Percentiles rank a stretch among this genome's conserved stretches.
Evolutionary conservation across 1,140 invertebrate genomes (phyloP).

Genomic region (Campodea augens): DNA sequence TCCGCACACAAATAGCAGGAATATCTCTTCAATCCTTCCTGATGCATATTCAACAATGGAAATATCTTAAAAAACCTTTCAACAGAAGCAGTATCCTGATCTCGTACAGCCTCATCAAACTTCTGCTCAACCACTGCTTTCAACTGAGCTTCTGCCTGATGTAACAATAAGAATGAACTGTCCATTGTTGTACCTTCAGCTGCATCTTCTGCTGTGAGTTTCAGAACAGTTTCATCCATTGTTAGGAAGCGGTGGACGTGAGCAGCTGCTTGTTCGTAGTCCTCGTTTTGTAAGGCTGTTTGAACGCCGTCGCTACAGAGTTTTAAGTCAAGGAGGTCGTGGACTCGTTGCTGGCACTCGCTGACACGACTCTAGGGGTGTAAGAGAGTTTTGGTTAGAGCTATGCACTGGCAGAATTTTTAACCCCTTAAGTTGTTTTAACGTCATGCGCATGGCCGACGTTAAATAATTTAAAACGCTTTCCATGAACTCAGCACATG

Average conservation of each 20-base stretch:
- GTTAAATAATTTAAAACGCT: too few species aligned
- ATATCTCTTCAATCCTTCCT: conserved; percentile 78
- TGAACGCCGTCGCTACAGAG: conserved; percentile 89
- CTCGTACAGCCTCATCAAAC: conserved; percentile 80
- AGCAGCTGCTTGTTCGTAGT: conserved; percentile 80
- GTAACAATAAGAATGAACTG: conserved; percentile 59
- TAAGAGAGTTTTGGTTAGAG: too few species aligned
- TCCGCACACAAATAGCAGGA: conserved; percentile 75
- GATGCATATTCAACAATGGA: conserved; percentile 78
- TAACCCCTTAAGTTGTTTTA: too few species aligned
- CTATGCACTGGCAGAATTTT: too few species aligned
- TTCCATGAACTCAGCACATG: too few species aligned
- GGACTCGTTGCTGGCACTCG: conserved; percentile 83
- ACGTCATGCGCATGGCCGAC: too few species aligned
- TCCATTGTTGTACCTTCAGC: conserved; percentile 43
- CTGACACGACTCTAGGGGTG: conserved; percentile 60
- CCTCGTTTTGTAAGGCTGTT: conserved; percentile 72
- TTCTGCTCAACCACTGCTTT: conserved; percentile 51
- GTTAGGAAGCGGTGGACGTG: conserved; percentile 88
- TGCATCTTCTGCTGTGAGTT: conserved; percentile 54
- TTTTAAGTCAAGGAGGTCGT: conserved; percentile 89
- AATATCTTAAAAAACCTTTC: conserved; percentile 97
- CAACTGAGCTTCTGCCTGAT: conserved; percentile 62
- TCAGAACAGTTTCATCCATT: conserved; percentile 79
- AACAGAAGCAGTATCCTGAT: conserved; percentile 74